Percentiles rank a stretch among this genome's conserved stretches.
Conservation (phyloP, 2,888 invertebrate species). For the Trisateles emortualis region DNA sequence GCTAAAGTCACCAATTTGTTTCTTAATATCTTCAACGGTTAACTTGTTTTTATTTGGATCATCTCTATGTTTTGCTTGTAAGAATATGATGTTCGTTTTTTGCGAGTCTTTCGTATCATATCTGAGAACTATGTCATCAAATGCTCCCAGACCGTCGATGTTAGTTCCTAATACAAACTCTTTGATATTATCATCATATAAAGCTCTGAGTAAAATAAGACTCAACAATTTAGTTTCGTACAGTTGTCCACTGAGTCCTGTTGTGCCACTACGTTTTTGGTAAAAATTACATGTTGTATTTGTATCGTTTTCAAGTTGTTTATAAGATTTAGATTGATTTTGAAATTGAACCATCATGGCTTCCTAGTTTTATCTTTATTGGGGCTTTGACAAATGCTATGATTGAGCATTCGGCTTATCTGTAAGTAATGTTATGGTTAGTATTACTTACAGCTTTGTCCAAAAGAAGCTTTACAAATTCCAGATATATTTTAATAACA, state of each 20-base stretch:
- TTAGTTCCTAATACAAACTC: constrained; percentile 35
- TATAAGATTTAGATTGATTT: not conserved
- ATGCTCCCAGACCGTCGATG: constrained; percentile 37
- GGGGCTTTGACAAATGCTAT: no score
- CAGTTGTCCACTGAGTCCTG: constrained; percentile 41
- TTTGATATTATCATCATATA: constrained; percentile 25
- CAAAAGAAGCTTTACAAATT: no score
- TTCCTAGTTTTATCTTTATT: no score
- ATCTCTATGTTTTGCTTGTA: constrained; percentile 47
- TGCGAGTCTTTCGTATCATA: constrained; percentile 24
- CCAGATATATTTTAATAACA: no score
- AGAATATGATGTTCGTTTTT: constrained; percentile 30
- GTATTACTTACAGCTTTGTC: no score
- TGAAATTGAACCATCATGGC: no score
- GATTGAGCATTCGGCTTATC: no score
- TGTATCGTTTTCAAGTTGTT: not conserved
- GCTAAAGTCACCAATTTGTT: constrained; percentile 14
- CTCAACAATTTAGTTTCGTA: constrained; percentile 44
- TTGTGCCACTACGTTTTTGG: constrained; percentile 3
- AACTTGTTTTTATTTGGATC: constrained; percentile 17
- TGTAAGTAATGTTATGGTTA: no score
- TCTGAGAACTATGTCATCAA: constrained; percentile 45
- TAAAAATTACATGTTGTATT: not conserved
- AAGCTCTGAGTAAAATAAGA: constrained; percentile 35
- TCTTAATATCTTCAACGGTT: constrained; percentile 28